Percentiles rank a stretch among this genome's conserved stretches.
phyloP scores from a whole-genome alignment of 2,113 vertebrate genomes.

The Paradisaea rubra region DNA sequence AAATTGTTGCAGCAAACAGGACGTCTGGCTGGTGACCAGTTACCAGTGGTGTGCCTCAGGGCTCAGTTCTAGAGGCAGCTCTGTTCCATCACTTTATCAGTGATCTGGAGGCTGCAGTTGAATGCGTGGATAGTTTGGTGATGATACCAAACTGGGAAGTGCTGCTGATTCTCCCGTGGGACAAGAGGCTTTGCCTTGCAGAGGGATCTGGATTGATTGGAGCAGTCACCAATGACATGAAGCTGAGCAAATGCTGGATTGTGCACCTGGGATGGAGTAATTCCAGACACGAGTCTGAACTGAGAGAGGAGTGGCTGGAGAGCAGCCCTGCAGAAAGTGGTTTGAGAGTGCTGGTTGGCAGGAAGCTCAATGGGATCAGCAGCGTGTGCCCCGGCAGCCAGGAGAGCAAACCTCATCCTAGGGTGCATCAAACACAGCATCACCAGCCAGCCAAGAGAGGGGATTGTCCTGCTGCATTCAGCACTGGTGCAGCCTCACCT shows the following conservation, averaged over 20 bases:
- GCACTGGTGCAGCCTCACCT: neutral
- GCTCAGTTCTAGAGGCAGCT: neutral
- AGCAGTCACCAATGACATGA: neutral
- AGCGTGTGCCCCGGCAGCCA: neutral
- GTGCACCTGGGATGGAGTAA: neutral
- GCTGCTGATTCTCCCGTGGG: neutral
- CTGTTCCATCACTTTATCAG: neutral
- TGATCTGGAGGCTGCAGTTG: neutral
- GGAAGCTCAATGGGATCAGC: neutral
- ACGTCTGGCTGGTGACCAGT: neutral
- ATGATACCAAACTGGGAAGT: neutral
- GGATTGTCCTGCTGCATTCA: neutral
- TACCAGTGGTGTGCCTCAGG: neutral
- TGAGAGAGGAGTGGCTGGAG: neutral
- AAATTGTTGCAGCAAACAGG: neutral
- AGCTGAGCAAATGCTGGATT: neutral
- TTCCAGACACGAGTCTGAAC: neutral
- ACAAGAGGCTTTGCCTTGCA: neutral
- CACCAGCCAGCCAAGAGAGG: neutral
- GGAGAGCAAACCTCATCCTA: neutral
- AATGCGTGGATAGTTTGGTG: neutral
- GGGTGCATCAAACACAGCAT: neutral
- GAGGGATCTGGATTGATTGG: neutral
- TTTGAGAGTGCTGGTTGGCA: neutral
- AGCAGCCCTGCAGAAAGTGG: neutral